phyloP scores from a whole-genome alignment of 2,113 vertebrate genomes.

The Mormyrus lacerda region DNA sequence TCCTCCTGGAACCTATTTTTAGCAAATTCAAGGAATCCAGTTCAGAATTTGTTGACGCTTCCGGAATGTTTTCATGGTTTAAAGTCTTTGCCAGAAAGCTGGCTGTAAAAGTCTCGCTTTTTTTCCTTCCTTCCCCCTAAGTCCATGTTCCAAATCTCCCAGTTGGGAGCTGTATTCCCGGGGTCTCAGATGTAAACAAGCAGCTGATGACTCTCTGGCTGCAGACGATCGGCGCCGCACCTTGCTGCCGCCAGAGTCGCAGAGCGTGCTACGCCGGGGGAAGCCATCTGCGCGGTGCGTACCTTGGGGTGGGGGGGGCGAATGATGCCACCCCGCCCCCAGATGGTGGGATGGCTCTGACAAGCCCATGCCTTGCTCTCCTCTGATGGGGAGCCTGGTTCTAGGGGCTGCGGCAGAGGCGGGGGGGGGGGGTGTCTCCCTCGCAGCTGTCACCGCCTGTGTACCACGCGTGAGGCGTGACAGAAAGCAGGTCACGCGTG shows the following conservation, averaged over 20 bases:
- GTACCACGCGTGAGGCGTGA: not conserved
- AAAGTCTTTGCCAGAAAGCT: not conserved
- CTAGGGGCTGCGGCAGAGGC: not conserved
- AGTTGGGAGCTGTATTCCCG: not conserved
- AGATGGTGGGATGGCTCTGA: not conserved
- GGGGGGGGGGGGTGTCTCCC: not conserved
- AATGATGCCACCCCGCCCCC: not conserved
- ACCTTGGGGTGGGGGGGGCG: not conserved
- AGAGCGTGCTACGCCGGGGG: not conserved
- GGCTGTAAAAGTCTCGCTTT: not conserved
- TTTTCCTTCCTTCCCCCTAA: not conserved
- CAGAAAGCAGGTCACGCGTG: not conserved
- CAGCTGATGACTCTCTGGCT: conserved; percentile 5
- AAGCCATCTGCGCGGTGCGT: not conserved
- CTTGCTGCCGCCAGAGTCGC: not conserved
- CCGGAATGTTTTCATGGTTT: not conserved
- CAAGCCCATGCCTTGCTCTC: not conserved
- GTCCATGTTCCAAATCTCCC: not conserved
- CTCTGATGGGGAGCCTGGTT: not conserved
- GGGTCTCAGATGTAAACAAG: not conserved
- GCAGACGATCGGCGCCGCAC: not conserved
- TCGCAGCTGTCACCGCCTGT: not conserved
- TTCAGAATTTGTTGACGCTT: not conserved
- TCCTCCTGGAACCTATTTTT: not conserved
- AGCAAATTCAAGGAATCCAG: not conserved